These are phyloP conservation scores for Streptopelia turtur DNA, from an alignment of 2,797 vertebrate genomes.

Conservation along the genomic window DNA sequence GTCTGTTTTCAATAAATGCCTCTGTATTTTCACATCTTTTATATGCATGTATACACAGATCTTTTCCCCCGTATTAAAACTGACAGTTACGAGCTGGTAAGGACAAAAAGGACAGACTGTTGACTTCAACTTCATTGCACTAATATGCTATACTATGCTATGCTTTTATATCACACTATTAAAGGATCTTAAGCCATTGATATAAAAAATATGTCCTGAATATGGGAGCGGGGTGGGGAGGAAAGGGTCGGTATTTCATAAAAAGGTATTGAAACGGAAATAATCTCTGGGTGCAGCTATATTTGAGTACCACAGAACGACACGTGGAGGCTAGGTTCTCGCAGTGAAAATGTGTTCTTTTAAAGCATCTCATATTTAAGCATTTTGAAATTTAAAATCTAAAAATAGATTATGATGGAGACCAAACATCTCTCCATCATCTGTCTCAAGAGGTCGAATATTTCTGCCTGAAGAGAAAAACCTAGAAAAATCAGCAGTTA, in stretches of 20 bases:
- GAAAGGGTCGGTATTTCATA: background rate
- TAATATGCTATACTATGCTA: background rate
- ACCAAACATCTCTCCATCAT: background rate
- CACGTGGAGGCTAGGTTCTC: background rate
- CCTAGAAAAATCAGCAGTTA: background rate
- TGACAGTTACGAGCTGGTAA: background rate
- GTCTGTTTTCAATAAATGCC: constrained; percentile 72
- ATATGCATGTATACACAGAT: constrained; percentile 43
- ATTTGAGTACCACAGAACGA: background rate
- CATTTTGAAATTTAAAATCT: background rate
- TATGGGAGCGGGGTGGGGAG: background rate
- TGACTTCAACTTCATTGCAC: constrained; percentile 11
- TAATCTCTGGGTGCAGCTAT: background rate
- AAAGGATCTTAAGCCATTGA: background rate
- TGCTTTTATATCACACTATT: background rate
- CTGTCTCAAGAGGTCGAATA: background rate
- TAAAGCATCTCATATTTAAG: background rate
- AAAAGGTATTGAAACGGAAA: constrained; percentile 11
- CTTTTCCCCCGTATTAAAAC: constrained; percentile 44
- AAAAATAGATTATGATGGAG: background rate
- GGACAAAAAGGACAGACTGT: background rate
- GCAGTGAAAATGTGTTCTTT: background rate
- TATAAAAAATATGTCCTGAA: constrained; percentile 11
- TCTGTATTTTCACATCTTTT: constrained; percentile 73
- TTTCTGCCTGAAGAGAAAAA: background rate